These are phyloP conservation scores for Diorhabda carinulata DNA, from an alignment of 1,140 invertebrate species.

Conservation along the genomic window DNA sequence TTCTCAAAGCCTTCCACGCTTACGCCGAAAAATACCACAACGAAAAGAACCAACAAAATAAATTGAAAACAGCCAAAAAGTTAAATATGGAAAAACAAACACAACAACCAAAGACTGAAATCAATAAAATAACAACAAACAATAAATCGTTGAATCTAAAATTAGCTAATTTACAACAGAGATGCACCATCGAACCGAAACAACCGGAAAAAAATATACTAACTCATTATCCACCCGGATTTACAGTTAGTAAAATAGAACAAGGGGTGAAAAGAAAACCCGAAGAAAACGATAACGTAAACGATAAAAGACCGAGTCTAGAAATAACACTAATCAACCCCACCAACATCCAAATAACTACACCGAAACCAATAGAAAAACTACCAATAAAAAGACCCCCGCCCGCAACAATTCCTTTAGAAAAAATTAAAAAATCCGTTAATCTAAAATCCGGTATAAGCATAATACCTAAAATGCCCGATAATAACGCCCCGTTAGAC, in stretches of 20 bases:
- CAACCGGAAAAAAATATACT: conserved; percentile 28
- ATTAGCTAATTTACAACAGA: conserved; percentile 39
- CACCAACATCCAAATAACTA: conserved; percentile 11
- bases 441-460: conserved; percentile 43
- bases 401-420: conserved; percentile 44
- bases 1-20: conserved; percentile 42
- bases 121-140: conserved; percentile 28
- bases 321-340: conserved; percentile 44
- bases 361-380: conserved; percentile 25
- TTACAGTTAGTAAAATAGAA: conserved; percentile 46
- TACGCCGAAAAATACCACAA: conserved; percentile 37
- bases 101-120: conserved; percentile 11
- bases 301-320: conserved; percentile 44
- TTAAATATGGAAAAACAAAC: conserved; percentile 20
- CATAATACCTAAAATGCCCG: conserved; percentile 41
- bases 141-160: conserved; percentile 37
- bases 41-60: conserved; percentile 31
- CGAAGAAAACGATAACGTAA: conserved; percentile 24
- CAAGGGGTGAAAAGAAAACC: conserved; percentile 37
- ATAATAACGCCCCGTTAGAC: conserved; percentile 41
- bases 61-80: conserved; percentile 27
- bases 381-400: conserved; percentile 37
- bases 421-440: conserved; percentile 41
- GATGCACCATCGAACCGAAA: conserved; percentile 36
- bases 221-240: conserved; percentile 40